Conservation (phyloP, 1,140 invertebrate species). For the Littorina saxatilis region DNA sequence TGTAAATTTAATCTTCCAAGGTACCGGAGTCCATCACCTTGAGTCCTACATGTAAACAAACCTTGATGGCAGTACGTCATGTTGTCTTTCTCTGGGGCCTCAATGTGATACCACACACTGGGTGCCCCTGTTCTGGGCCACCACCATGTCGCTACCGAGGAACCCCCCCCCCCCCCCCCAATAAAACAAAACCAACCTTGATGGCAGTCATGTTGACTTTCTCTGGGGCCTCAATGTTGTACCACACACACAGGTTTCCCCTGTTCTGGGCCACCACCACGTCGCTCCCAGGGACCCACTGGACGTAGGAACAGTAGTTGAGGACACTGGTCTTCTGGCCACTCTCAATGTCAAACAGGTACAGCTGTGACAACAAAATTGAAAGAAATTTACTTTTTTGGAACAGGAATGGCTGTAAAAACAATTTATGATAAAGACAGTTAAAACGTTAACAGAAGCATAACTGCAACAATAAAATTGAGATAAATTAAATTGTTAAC, state of each 20-base stretch:
- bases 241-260: slow-evolving; percentile 95
- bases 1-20: no score
- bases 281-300: slow-evolving; percentile 94
- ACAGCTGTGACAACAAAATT: no score
- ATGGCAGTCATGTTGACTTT: slow-evolving; percentile 86
- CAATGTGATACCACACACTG: not conserved
- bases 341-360: slow-evolving; percentile 80
- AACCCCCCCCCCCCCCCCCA: not conserved
- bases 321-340: slow-evolving; percentile 81
- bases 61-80: no score
- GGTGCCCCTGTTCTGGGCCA: not conserved
- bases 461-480: no score
- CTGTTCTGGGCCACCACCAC: slow-evolving; percentile 96
- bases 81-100: no score
- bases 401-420: no score
- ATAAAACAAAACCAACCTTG: slow-evolving; percentile 73
- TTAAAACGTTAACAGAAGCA: no score
- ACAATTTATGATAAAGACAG: no score
- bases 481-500: no score
- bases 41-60: no score
- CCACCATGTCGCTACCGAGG: not conserved
- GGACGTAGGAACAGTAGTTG: slow-evolving; percentile 79
- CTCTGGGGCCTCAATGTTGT: slow-evolving; percentile 94
- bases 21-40: not conserved
- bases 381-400: no score